These are phyloP conservation scores for Pangasius larnaudii DNA, from an alignment of 2,797 vertebrate species.

Conservation along the genomic window DNA sequence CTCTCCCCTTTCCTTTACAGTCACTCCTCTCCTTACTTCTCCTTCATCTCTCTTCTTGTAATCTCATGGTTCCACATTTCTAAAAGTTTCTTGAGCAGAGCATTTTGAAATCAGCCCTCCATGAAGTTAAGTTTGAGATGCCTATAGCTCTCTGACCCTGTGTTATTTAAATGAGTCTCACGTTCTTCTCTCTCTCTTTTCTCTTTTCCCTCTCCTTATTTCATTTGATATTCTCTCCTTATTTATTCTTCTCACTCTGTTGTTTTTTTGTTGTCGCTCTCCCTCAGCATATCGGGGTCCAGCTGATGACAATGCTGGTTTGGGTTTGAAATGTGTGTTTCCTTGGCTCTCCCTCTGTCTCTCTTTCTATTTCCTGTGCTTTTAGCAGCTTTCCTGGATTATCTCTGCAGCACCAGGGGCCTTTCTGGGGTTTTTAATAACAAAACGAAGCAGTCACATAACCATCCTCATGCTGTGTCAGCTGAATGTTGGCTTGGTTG, in stretches of 20 bases:
- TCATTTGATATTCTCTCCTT: constrained; percentile 43
- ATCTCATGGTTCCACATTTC: constrained; percentile 11
- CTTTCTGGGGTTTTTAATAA: constrained; percentile 21
- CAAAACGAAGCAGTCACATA: constrained; percentile 2
- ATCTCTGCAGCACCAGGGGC: constrained; percentile 67
- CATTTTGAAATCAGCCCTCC: constrained; percentile 25
- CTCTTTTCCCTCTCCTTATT: constrained; percentile 28
- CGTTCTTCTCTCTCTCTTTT: constrained; percentile 25
- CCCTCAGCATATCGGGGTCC: constrained; percentile 73
- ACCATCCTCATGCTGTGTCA: background rate
- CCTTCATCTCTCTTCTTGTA: constrained; percentile 25
- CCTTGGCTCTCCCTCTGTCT: constrained; percentile 60
- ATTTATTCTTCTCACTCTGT: constrained; percentile 47
- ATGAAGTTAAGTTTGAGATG: constrained; percentile 20
- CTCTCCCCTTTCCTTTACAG: constrained; percentile 16
- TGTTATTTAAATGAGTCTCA: constrained; percentile 39
- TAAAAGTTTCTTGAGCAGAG: constrained; percentile 23
- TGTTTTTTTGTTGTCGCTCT: constrained; percentile 41
- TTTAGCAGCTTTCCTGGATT: constrained; percentile 64
- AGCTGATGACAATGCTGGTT: constrained; percentile 76
- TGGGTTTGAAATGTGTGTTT: constrained; percentile 85
- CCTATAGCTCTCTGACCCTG: constrained; percentile 4
- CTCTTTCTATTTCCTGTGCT: constrained; percentile 60
- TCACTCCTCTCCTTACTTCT: constrained; percentile 25
- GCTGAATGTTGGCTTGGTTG: constrained; percentile 31